These are phyloP conservation scores for Shargacucullia verbasci DNA, from an alignment of 2,888 invertebrate species.

Conservation along the genomic window DNA sequence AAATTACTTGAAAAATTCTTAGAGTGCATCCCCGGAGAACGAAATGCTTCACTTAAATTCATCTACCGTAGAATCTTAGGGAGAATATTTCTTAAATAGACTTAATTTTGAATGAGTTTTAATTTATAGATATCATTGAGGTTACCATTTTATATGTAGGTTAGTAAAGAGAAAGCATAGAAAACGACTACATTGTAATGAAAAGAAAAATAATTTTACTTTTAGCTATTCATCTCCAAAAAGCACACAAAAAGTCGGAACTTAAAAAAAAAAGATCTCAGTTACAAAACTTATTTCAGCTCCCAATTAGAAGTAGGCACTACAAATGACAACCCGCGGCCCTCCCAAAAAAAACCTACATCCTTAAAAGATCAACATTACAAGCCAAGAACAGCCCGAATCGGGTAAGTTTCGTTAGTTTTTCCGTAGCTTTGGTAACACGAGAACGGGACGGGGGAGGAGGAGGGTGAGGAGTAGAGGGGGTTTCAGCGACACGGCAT, in stretches of 20 bases:
- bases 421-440: slow-evolving; percentile 70
- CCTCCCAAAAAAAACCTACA: slow-evolving; percentile 25
- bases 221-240: too few species aligned
- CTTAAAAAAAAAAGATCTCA: too few species aligned
- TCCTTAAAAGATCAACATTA: slow-evolving; percentile 60
- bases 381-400: slow-evolving; percentile 58
- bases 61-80: slow-evolving; percentile 62
- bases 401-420: slow-evolving; percentile 73
- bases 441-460: slow-evolving; percentile 57
- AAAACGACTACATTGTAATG: too few species aligned
- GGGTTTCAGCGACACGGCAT: slow-evolving; percentile 65
- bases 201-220: too few species aligned
- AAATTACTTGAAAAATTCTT: slow-evolving; percentile 83
- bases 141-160: too few species aligned
- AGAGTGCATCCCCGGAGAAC: slow-evolving; percentile 66
- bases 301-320: slow-evolving; percentile 16
- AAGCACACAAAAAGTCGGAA: too few species aligned
- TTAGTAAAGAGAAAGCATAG: too few species aligned
- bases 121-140: slow-evolving; percentile 31
- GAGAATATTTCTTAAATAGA: slow-evolving; percentile 61
- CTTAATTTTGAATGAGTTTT: slow-evolving; percentile 41
- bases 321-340: slow-evolving; percentile 10
- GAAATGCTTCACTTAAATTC: slow-evolving; percentile 67
- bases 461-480: slow-evolving; percentile 10
- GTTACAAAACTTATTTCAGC: not conserved